Evolutionary conservation across 2,888 invertebrate genomes (phyloP).

Genomic region (Andrena marginata): DNA sequence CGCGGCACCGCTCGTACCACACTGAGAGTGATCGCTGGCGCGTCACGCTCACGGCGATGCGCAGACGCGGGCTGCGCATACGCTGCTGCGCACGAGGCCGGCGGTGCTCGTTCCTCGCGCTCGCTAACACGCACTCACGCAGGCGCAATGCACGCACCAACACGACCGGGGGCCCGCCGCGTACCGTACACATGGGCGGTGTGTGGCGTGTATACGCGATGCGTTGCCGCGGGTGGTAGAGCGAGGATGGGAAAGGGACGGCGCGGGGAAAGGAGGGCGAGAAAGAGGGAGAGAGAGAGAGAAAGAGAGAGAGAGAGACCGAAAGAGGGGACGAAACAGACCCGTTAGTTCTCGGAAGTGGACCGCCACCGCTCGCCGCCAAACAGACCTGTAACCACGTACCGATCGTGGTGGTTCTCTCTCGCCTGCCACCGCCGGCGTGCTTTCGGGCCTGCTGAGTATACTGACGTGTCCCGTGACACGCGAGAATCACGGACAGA

Average conservation of each 20-base stretch:
- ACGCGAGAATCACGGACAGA: constrained; percentile 35
- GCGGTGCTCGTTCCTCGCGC: constrained; percentile 57
- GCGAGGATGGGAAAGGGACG: constrained; percentile 27
- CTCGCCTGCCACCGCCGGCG: constrained; percentile 43
- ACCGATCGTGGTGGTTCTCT: constrained; percentile 66
- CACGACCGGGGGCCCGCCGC: constrained; percentile 9
- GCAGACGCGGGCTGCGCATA: constrained; percentile 75
- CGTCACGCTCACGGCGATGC: constrained; percentile 77
- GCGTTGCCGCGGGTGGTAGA: constrained; percentile 64
- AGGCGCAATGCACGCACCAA: constrained; percentile 63
- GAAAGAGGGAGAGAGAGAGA: constrained; percentile 33
- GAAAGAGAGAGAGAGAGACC: constrained; percentile 31
- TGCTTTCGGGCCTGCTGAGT: constrained; percentile 44
- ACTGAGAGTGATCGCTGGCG: constrained; percentile 81
- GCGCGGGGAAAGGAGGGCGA: constrained; percentile 17
- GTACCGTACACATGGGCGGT: neutral
- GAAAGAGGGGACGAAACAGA: constrained; percentile 74
- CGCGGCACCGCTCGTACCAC: constrained; percentile 75
- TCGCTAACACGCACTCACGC: constrained; percentile 61
- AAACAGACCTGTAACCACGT: constrained; percentile 82
- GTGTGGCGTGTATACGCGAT: constrained; percentile 44
- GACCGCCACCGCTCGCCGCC: constrained; percentile 79
- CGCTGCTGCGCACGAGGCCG: constrained; percentile 70
- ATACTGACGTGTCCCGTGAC: constrained; percentile 42
- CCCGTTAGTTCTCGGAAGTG: constrained; percentile 84